Evolutionary conservation across 2,113 vertebrate species (phyloP).

Genomic region (Onychostruthus taczanowskii): DNA sequence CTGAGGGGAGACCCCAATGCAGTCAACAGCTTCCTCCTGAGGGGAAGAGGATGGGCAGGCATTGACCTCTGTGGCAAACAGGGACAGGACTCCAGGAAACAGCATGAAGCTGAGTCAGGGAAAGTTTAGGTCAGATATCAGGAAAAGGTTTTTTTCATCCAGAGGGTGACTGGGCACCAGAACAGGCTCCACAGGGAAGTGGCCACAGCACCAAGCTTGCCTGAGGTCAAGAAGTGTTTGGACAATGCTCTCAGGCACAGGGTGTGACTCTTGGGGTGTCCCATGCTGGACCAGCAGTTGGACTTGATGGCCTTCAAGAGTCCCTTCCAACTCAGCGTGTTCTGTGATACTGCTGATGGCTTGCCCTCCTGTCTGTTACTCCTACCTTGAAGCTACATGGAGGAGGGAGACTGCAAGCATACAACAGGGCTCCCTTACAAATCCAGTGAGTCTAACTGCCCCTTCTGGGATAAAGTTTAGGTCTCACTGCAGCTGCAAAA

Average conservation of each 20-base stretch:
- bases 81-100: not conserved
- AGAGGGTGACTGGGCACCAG: not conserved
- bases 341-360: not conserved
- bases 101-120: not conserved
- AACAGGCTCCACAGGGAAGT: not conserved
- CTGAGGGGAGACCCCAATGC: not conserved
- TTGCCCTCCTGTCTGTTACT: not conserved
- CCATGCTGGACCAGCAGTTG: not conserved
- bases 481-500: not conserved
- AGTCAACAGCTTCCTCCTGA: fast-evolving
- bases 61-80: not conserved
- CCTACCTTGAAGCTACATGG: not conserved
- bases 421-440: not conserved
- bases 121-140: not conserved
- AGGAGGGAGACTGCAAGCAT: not conserved
- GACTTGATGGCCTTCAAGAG: fast-evolving
- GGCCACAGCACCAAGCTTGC: not conserved
- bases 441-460: not conserved
- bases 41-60: not conserved
- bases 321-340: not conserved
- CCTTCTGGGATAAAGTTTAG: not conserved
- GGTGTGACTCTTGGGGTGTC: not conserved
- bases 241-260: not conserved
- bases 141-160: not conserved
- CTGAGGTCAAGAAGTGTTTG: not conserved